Conservation (phyloP, 2,797 vertebrate genomes). For the Antennarius maculatus region DNA sequence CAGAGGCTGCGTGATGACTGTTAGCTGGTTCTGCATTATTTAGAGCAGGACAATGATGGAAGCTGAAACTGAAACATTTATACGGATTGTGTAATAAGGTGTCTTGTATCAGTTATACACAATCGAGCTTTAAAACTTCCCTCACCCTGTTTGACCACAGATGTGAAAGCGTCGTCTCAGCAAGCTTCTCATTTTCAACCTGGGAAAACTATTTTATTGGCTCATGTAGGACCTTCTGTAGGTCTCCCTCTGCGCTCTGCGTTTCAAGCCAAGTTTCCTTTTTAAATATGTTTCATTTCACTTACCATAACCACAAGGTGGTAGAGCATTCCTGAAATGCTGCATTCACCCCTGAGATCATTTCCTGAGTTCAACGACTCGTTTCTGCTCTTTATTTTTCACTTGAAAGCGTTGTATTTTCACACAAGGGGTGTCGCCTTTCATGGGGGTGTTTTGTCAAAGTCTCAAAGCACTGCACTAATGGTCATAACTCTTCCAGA, state of each 20-base stretch:
- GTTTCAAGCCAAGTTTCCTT: conserved; percentile 48
- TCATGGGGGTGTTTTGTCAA: conserved; percentile 72
- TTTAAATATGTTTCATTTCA: conserved; percentile 65
- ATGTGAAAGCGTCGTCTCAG: conserved; percentile 16
- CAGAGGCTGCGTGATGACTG: conserved; percentile 55
- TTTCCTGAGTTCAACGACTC: conserved; percentile 58
- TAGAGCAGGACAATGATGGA: conserved; percentile 49
- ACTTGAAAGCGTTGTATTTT: conserved; percentile 70
- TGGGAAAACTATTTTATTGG: conserved; percentile 25
- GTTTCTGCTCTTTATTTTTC: conserved; percentile 51
- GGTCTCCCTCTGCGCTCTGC: conserved; percentile 6
- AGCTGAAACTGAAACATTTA: conserved; percentile 72
- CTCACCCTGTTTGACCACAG: conserved; percentile 24
- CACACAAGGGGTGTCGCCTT: conserved; percentile 70
- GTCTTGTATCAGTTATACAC: conserved; percentile 51
- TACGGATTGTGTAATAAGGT: conserved; percentile 73
- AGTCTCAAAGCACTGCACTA: conserved; percentile 66
- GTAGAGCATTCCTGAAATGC: conserved; percentile 73
- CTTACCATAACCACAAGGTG: conserved; percentile 56
- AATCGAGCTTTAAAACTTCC: conserved; percentile 32
- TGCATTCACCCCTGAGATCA: conserved; percentile 72
- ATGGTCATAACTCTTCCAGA: conserved; percentile 81
- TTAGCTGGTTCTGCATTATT: conserved; percentile 65
- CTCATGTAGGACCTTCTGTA: conserved; percentile 6
- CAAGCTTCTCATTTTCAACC: conserved; percentile 36